Evolutionary conservation across 2,797 vertebrate species (phyloP).

Genomic region (Mus minutoides): DNA sequence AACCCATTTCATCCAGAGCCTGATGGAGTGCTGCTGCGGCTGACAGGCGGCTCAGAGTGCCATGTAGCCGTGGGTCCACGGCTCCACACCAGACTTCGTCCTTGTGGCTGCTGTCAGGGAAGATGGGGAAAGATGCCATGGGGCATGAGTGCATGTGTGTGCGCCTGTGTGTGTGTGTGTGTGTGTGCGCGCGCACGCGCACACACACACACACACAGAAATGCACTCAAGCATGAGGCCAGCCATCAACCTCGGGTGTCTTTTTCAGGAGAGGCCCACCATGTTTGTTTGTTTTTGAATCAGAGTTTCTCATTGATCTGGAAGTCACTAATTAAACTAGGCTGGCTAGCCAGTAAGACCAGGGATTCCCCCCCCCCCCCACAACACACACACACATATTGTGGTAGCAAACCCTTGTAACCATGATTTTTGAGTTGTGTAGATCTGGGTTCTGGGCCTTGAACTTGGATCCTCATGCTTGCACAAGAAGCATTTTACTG

Average conservation of each 20-base stretch:
- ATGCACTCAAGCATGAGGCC: no score
- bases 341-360: neutral
- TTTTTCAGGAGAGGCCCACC: neutral
- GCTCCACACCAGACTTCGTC: neutral
- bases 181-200: no score
- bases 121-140: neutral
- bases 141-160: neutral
- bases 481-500: neutral
- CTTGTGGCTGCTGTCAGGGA: neutral
- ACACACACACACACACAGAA: no score
- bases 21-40: neutral
- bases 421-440: neutral
- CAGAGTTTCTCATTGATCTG: neutral
- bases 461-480: neutral
- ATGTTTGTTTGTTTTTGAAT: neutral
- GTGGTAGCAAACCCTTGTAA: neutral
- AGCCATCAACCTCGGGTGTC: neutral
- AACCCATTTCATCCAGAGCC: constrained; percentile 10
- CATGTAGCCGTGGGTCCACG: neutral
- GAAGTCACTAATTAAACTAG: neutral
- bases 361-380: neutral
- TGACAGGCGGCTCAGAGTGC: neutral
- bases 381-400: no score
- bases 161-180: neutral
- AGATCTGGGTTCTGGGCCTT: neutral